A percentile compares a stretch with the other conserved stretches of the same genome.
phyloP scores from a whole-genome alignment of 2,888 invertebrate genomes.

The Stenoptilia bipunctidactyla region DNA sequence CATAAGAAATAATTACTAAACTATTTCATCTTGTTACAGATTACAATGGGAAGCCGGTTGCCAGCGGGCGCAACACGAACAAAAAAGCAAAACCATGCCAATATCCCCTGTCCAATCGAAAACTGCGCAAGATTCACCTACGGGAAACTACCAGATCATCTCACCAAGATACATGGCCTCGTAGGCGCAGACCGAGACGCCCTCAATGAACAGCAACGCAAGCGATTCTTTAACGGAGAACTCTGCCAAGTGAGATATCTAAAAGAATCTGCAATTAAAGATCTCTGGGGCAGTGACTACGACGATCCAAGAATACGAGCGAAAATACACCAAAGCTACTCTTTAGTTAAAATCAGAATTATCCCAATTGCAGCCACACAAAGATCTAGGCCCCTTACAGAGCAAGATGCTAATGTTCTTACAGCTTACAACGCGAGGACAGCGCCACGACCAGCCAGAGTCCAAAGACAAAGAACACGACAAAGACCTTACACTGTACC shows the following conservation, averaged over 20 bases:
- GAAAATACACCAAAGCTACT: constrained; percentile 64
- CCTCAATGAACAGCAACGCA: constrained; percentile 62
- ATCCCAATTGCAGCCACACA: constrained; percentile 62
- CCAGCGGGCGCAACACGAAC: constrained; percentile 40
- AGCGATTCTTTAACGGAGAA: constrained; percentile 67
- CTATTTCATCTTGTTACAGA: constrained; percentile 23
- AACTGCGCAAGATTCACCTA: constrained; percentile 67
- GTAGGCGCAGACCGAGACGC: constrained; percentile 60
- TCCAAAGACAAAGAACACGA: constrained; percentile 43
- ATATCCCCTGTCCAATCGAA: constrained; percentile 66
- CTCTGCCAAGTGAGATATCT: constrained; percentile 62
- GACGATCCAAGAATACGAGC: constrained; percentile 59
- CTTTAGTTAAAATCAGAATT: constrained; percentile 61
- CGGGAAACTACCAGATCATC: constrained; percentile 63
- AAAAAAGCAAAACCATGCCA: constrained; percentile 67
- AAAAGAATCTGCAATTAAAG: constrained; percentile 64
- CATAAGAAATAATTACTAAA: no score
- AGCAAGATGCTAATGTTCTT: constrained; percentile 64
- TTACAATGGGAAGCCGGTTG: constrained; percentile 36
- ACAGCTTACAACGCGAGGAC: constrained; percentile 66
- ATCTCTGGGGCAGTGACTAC: constrained; percentile 63
- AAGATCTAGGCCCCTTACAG: constrained; percentile 54
- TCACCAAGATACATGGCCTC: constrained; percentile 62
- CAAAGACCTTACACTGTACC: constrained; percentile 50
- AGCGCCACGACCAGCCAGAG: constrained; percentile 51